Base-by-base conservation (phyloP, 2,113 vertebrate genomes). In the Thomomys bottae region DNA sequence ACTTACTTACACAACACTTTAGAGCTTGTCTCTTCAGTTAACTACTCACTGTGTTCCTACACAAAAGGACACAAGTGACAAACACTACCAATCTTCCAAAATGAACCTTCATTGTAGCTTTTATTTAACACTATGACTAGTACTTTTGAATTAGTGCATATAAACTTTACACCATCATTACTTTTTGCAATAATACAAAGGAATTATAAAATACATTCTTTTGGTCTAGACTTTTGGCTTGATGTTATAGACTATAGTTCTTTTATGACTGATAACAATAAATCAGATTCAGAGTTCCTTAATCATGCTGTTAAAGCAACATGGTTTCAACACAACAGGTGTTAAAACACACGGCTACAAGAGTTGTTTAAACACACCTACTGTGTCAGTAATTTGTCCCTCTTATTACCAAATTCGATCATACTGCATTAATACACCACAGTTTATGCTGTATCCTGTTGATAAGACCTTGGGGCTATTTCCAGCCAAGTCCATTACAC, bases 141-240 rank as follows among this genome's bases (percentile, higher is more conserved):
- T 7, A 78, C 38, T 88, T 75, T 38, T 40, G 23, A 15, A 72
- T 34, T 59, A 57, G 15, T 11, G n/a, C n/a, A 57, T 63, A 42
- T 61, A 59, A 84, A 71, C 23, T 63, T 30, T 42, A 63, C 32
- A 64, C 66, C 14, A 54, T 24, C 5, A 34, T 72, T 72, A 92
- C 34, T 32, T 92, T 75, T 83, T 88, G 71, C 24, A 34, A 78
- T 93, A 40, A 75, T 49, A 87, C 45, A 95, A 84, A 21, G 0
- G 24, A 73, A 82, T 82, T 1, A 14, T 67, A 84, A 75, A 18
- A 36, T 26, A 54, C 11, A 42, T 70, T 71, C 54, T 83, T 91
- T 84, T 71, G 71, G 23, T 38, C 26, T 84, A 15, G 28, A 4
- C 14, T 78, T 84, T 73, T 40, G 20, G 64, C 30, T 11, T 34